These are phyloP conservation scores for Acanthisitta chloris DNA, from an alignment of 2,113 vertebrate genomes.

Conservation along the genomic window DNA sequence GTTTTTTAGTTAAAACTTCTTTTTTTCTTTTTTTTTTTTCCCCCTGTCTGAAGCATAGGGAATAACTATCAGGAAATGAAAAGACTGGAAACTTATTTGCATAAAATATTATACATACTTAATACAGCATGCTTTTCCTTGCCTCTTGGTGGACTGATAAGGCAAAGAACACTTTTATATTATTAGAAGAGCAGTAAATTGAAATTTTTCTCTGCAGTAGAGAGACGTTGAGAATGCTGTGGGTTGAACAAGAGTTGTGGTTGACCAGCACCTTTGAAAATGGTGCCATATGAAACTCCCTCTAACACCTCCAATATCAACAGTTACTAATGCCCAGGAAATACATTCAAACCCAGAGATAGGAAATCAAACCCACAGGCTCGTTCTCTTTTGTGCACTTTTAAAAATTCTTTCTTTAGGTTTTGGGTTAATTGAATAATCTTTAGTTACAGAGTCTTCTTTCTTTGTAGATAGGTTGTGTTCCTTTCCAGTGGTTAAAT, in stretches of 20 bases:
- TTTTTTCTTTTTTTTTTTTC: no score
- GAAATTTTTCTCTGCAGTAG: neutral
- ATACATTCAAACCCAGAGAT: neutral
- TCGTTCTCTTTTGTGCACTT: neutral
- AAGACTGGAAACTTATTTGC: neutral
- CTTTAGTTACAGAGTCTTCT: neutral
- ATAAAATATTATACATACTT: neutral
- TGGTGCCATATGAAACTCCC: neutral
- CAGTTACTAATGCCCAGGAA: neutral
- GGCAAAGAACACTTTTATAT: neutral
- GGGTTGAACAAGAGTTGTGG: neutral
- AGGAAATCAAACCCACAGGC: neutral
- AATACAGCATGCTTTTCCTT: neutral
- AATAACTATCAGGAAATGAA: conserved; percentile 4
- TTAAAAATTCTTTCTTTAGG: neutral
- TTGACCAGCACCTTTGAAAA: neutral
- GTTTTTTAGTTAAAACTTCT: neutral
- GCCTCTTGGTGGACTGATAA: neutral
- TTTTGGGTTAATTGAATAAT: neutral
- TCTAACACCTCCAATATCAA: neutral
- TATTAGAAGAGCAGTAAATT: neutral
- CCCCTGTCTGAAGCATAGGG: neutral
- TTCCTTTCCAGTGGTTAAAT: neutral
- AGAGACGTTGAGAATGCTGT: neutral
- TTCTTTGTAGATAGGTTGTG: neutral